phyloP scores from a whole-genome alignment of 35 echinoderm and acorn worm genomes.

The Strongylocentrotus purpuratus region DNA sequence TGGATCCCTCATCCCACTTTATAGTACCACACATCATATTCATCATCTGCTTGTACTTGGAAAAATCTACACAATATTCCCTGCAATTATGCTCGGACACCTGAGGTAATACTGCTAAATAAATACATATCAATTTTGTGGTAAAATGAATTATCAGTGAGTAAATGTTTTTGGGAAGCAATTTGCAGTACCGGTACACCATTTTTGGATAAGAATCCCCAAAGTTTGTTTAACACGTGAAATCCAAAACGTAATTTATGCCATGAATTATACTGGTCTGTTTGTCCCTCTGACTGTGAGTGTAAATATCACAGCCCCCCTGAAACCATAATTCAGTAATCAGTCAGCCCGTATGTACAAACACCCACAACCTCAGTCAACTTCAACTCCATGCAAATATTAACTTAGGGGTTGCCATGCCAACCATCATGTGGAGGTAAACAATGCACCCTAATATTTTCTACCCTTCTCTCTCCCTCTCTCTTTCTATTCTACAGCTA shows the following conservation, averaged over 20 bases:
- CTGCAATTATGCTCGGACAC: background rate
- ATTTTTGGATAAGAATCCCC: background rate
- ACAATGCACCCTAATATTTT: background rate
- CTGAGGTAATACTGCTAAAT: background rate
- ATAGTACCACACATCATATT: no score
- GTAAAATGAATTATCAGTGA: background rate
- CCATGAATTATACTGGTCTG: background rate
- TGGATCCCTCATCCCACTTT: no score
- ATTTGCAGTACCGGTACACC: background rate
- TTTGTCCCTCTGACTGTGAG: background rate
- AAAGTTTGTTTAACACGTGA: background rate
- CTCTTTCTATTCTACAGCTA: background rate
- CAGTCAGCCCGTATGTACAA: background rate
- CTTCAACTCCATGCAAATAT: slow-evolving; percentile 37
- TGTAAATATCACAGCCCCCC: background rate
- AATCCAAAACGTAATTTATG: background rate
- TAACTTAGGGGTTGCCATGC: slow-evolving; percentile 33
- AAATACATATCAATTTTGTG: background rate
- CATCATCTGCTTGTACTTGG: no score
- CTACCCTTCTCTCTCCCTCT: background rate
- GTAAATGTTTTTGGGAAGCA: background rate
- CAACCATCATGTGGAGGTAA: slow-evolving; percentile 6
- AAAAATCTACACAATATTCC: no score
- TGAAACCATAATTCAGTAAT: background rate
- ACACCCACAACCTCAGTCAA: slow-evolving; percentile 10